A percentile compares a stretch with the other conserved stretches of the same genome.
Conservation (phyloP, 2,797 vertebrate genomes). For the Ctenopoma multispine region DNA sequence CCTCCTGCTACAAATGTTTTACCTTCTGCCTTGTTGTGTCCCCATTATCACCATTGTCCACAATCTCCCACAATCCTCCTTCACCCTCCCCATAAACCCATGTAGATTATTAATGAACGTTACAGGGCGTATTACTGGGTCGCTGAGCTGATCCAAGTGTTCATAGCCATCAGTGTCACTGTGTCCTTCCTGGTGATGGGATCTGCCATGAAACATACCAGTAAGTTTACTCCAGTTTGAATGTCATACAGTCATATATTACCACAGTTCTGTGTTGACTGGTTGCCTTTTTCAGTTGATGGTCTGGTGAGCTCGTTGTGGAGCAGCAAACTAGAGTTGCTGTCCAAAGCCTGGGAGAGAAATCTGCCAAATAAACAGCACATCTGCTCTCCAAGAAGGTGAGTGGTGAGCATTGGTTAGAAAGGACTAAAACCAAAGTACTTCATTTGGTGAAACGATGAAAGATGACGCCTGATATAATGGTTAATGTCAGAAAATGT, state of each 20-base stretch:
- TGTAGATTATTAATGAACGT: conserved; percentile 78
- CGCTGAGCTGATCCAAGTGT: conserved; percentile 81
- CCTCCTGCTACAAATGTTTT: too few relatives aligned
- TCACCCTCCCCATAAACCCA: conserved; percentile 19
- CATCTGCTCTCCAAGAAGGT: conserved; percentile 70
- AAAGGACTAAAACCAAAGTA: too few relatives aligned
- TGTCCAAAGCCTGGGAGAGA: conserved; percentile 60
- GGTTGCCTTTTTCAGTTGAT: conserved; percentile 69
- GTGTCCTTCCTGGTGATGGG: conserved; percentile 85
- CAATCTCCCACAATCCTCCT: conserved; percentile 24
- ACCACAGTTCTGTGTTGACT: background rate
- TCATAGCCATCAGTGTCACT: conserved; percentile 80
- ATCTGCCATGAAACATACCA: conserved; percentile 82
- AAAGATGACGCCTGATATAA: background rate
- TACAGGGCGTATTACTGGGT: conserved; percentile 78
- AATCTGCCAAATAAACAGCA: conserved; percentile 56
- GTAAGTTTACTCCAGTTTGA: conserved; percentile 49
- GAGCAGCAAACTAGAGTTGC: conserved; percentile 55
- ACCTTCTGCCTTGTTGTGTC: conserved; percentile 24
- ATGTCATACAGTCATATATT: too few relatives aligned
- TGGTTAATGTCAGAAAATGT: too few relatives aligned
- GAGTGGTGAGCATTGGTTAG: background rate
- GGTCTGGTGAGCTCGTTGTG: conserved; percentile 73
- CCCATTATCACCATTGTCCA: conserved; percentile 18
- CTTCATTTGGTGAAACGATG: too few relatives aligned